phyloP scores from a whole-genome alignment of 2,888 invertebrate species.

The Himalopsyche tibetana region DNA sequence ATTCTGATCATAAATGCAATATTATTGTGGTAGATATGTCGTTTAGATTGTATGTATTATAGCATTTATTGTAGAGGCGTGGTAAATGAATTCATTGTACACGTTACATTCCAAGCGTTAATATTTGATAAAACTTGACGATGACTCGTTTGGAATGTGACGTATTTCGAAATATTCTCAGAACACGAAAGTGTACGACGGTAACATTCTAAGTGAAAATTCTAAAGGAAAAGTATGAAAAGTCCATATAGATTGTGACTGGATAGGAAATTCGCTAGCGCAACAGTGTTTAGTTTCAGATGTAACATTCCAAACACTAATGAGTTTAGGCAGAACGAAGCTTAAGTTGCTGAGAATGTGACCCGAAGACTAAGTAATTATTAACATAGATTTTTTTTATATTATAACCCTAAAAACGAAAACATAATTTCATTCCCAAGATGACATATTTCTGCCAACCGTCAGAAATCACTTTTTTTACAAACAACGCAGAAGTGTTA shows the following conservation, averaged over 20 bases:
- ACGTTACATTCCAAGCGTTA: not conserved
- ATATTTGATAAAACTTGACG: slow-evolving; percentile 30
- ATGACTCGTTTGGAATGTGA: slow-evolving; percentile 15
- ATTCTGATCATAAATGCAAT: slow-evolving; percentile 10
- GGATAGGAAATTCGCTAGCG: not conserved
- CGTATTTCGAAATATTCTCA: not conserved
- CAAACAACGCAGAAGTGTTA: no score
- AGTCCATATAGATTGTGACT: slow-evolving; percentile 20
- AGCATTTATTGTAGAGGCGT: not conserved
- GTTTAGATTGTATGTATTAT: not conserved
- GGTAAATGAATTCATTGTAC: not conserved
- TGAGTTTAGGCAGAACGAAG: slow-evolving; percentile 47
- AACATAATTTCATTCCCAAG: no score
- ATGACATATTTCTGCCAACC: no score
- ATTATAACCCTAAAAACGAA: no score
- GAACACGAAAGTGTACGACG: not conserved
- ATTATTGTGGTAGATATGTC: not conserved
- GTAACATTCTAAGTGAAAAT: slow-evolving; percentile 8
- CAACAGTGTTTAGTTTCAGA: slow-evolving; percentile 29
- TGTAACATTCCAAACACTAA: slow-evolving; percentile 60
- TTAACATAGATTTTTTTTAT: no score
- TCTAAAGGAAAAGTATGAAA: slow-evolving; percentile 1
- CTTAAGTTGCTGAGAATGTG: slow-evolving; percentile 52
- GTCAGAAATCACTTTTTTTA: no score
- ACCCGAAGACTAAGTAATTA: not conserved